Evolutionary conservation across 1,140 invertebrate genomes (phyloP), one percentile per base, ranked within the genome.

Genomic region (Lutraria rhynchaena): DNA sequence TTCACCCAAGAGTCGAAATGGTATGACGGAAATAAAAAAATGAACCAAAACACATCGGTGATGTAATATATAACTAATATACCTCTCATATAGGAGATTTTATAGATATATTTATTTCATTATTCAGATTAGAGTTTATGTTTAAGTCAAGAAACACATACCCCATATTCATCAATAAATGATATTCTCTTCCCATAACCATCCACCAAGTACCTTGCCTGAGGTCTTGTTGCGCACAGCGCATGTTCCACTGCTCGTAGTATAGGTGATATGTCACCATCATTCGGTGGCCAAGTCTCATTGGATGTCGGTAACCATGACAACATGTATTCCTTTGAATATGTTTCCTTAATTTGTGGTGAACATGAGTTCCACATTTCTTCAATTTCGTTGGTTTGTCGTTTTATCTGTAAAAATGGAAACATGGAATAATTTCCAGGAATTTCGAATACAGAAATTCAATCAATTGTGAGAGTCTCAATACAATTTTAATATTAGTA

Each of bases 141-240:
- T n/a, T n/a, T n/a, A n/a, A n/a, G n/a, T n/a, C n/a, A n/a, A n/a
- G n/a, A n/a, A 11, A 55, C 15, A 46, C 11, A 29, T 71, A 71
- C 69, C 69, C 44, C 53, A 71, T 55, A 55, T 37, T 55, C 53
- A 51, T 71, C 69, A 22, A 71, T 37, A 41, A 71, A 57, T 17
- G 31, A 41, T 15, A 71, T 31, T 4, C 35, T 53, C 1, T 33
- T 29, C 11, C 69, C 69, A 27, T 51, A 17, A 2, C 69, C 69
- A 29, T 57, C 69, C 0, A 71, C 69, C 17, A 71, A 15, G 27
- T 71, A 71, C 37, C 69, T 55, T 13, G 29, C 57, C 13, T 44
- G 46, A 0, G 69, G 69, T 22, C 13, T 19, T 1, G 13, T 2
- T 22, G 29, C 37, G 5, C 22, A 4, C 3, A 71, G 29, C 9